phyloP scores from a whole-genome alignment of 2,113 vertebrate species.

The Haemorhous mexicanus region DNA sequence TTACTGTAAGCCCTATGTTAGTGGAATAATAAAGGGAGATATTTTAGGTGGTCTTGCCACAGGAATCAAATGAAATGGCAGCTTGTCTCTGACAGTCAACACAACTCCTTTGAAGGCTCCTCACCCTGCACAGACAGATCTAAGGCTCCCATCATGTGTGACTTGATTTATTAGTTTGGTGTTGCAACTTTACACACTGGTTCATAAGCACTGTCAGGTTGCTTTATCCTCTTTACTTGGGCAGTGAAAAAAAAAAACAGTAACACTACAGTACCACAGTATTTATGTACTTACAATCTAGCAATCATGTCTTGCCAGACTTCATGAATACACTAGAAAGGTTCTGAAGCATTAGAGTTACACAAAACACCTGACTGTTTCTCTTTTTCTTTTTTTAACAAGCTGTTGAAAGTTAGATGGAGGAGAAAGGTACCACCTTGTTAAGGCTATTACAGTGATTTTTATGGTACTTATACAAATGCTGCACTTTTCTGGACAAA shows the following conservation, averaged over 20 bases:
- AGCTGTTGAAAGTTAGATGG: neutral
- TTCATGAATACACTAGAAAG: neutral
- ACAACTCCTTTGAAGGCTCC: neutral
- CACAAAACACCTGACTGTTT: neutral
- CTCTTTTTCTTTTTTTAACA: neutral
- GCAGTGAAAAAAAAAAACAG: neutral
- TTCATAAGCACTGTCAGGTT: neutral
- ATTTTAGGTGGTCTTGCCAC: neutral
- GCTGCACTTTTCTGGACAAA: neutral
- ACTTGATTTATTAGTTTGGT: neutral
- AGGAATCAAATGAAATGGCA: constrained; percentile 8
- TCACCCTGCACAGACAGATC: neutral
- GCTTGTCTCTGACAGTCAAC: neutral
- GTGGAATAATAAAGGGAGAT: neutral
- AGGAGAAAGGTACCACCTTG: neutral
- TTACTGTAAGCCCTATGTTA: neutral
- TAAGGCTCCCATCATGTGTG: neutral
- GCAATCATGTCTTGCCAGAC: neutral
- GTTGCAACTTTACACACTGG: neutral
- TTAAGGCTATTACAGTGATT: neutral
- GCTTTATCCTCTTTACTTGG: neutral
- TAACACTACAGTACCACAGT: neutral
- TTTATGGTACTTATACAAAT: neutral
- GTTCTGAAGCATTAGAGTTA: neutral
- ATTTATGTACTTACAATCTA: neutral